Percentiles rank a stretch among this genome's conserved stretches.
Evolutionary conservation across 2,888 invertebrate genomes (phyloP).

Genomic region (Hirtodrosophila alboralis): DNA sequence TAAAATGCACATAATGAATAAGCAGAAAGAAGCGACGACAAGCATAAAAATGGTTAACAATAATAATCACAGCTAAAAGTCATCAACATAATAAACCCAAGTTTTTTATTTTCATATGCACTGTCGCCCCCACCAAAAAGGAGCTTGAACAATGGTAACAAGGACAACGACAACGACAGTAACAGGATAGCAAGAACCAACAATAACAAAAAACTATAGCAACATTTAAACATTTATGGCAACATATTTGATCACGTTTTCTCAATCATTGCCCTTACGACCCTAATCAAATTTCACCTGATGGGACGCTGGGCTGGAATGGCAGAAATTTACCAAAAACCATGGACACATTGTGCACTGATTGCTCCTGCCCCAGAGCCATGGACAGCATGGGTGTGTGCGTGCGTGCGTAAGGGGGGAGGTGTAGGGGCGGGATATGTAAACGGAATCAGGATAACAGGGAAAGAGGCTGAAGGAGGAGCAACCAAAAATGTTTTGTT

Average conservation of each 20-base stretch:
- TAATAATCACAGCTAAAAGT: slow-evolving; percentile 76
- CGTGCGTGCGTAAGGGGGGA: slow-evolving; percentile 48
- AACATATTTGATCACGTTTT: slow-evolving; percentile 82
- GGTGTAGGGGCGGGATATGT: no score
- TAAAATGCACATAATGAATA: neutral
- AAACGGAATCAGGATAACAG: neutral
- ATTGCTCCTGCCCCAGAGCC: slow-evolving; percentile 57
- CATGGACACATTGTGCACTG: slow-evolving; percentile 78
- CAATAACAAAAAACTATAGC: slow-evolving; percentile 63
- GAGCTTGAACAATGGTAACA: slow-evolving; percentile 48
- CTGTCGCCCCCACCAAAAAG: slow-evolving; percentile 29
- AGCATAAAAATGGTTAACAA: slow-evolving; percentile 56
- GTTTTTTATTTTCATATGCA: slow-evolving; percentile 63
- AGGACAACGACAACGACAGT: slow-evolving; percentile 3
- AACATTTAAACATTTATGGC: slow-evolving; percentile 78
- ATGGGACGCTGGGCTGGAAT: slow-evolving; percentile 61
- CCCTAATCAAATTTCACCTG: slow-evolving; percentile 83
- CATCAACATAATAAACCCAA: slow-evolving; percentile 76
- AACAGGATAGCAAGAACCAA: slow-evolving; percentile 13
- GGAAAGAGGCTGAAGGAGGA: no score
- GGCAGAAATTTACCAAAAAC: slow-evolving; percentile 65
- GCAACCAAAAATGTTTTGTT: slow-evolving; percentile 62
- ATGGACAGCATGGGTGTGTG: slow-evolving; percentile 44
- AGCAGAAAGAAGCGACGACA: slow-evolving; percentile 46
- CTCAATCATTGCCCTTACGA: slow-evolving; percentile 82